Evolutionary conservation across 2,113 vertebrate species (phyloP).

Genomic region (Mobula birostris): DNA sequence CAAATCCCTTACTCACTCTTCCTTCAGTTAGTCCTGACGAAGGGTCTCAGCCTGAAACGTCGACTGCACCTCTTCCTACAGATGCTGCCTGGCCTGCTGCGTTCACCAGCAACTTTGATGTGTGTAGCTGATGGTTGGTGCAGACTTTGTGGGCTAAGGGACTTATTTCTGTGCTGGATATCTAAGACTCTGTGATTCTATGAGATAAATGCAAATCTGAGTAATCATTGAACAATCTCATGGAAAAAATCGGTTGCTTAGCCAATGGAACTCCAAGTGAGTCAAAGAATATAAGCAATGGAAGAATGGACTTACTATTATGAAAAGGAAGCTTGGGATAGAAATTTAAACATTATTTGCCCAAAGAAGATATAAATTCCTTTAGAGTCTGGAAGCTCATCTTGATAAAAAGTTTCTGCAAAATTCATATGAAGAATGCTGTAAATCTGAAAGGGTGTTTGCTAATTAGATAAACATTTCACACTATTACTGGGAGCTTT

Average conservation of each 20-base stretch:
- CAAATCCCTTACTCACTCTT: too few relatives aligned
- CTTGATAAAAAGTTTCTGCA: background rate
- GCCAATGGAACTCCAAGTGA: background rate
- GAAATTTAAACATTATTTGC: background rate
- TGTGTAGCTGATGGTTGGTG: too few relatives aligned
- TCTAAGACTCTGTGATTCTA: too few relatives aligned
- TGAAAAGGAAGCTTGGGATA: background rate
- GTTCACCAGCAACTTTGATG: too few relatives aligned
- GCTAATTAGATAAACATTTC: background rate
- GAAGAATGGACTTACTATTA: background rate
- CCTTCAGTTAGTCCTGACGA: too few relatives aligned
- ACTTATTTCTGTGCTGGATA: too few relatives aligned
- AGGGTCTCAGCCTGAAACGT: too few relatives aligned
- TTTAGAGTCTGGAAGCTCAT: background rate
- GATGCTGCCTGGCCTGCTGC: too few relatives aligned
- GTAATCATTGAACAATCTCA: background rate
- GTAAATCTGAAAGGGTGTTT: background rate
- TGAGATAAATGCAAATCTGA: background rate
- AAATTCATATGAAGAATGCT: background rate
- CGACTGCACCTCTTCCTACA: too few relatives aligned
- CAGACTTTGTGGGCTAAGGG: too few relatives aligned
- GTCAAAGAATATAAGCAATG: background rate
- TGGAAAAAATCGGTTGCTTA: background rate
- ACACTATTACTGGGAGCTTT: background rate
- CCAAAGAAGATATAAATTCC: background rate